Base-by-base conservation (phyloP, 2,888 invertebrate genomes). In the Xiphydria camelus region DNA sequence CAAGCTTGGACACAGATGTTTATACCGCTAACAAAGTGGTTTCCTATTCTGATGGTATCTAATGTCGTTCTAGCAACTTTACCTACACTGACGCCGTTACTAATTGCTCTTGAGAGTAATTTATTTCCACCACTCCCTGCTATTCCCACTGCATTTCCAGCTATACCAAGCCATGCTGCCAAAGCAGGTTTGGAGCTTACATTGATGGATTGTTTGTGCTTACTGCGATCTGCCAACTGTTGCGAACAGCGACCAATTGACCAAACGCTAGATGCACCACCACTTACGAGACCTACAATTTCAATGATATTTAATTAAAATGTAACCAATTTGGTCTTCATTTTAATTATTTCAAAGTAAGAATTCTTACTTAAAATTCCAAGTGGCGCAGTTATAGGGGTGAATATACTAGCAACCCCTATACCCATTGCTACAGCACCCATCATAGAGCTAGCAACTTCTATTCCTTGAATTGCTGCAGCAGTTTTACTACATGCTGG, bases 151-250 rank as follows among this genome's bases (percentile, higher is more conserved):
- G 53, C 15, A 31, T 59, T 39, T 4, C 64, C 61, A 7, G 46
- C 51, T 14, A 66, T 44, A n/a, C 58, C 50, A n/a, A 72, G 45
- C 61, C 68, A 71, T n/a, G 61, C 47, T 2, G 49, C 31, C 1
- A 64, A 7, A 1, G 67, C 63, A 2, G 44, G 10, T 40, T 19
- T 58, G 12, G 68, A 41, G 0, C 14, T 33, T 1, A 60, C 6
- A 21, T 32, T 54, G 21, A 68, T 61, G 7, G 66, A 62, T 44
- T 71, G 61, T 5, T 61, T 35, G 12, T 72, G 71, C 0, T 3
- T 34, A 1, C 18, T 38, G 15, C 66, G 61, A 36, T 72, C 69
- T 0, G 42, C 14, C 31, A 72, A 48, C 10, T 53, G 40, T 0
- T 47, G 39, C 4, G 51, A 15, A 3, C 55, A 55, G 47, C 70